Evolutionary conservation across 2,888 invertebrate species (phyloP).

Genomic region (Epirrita christyi): DNA sequence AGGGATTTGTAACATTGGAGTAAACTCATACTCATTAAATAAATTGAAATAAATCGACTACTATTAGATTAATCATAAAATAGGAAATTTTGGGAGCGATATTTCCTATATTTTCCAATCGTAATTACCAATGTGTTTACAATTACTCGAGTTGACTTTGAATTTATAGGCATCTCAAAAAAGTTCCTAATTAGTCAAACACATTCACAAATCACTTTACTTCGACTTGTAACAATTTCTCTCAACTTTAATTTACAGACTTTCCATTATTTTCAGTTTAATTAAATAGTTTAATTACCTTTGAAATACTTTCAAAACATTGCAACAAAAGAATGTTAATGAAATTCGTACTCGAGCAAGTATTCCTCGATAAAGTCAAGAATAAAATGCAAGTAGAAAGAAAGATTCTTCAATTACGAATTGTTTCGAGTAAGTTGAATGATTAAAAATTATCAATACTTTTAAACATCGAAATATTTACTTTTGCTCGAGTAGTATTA

Average conservation of each 20-base stretch:
- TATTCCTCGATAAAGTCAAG: slow-evolving; percentile 30
- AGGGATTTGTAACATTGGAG: too few relatives aligned
- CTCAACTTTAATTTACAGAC: slow-evolving; percentile 4
- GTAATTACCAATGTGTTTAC: too few relatives aligned
- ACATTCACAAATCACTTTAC: background rate
- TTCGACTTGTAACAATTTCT: slow-evolving; percentile 6
- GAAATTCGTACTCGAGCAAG: slow-evolving; percentile 37
- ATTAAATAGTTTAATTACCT: slow-evolving; percentile 32
- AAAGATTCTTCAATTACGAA: slow-evolving; percentile 25
- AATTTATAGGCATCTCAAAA: too few relatives aligned
- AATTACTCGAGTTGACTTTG: too few relatives aligned
- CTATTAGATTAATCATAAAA: too few relatives aligned
- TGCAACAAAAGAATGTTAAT: slow-evolving; percentile 40
- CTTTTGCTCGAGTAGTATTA: background rate
- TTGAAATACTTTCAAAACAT: slow-evolving; percentile 36
- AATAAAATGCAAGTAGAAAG: slow-evolving; percentile 28
- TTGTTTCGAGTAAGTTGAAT: slow-evolving; percentile 21
- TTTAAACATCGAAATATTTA: background rate
- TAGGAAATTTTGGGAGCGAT: too few relatives aligned
- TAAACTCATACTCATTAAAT: too few relatives aligned
- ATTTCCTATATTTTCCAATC: too few relatives aligned
- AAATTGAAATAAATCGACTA: too few relatives aligned
- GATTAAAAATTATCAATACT: background rate
- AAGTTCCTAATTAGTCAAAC: background rate
- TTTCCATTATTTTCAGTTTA: slow-evolving; percentile 17